phyloP scores from a whole-genome alignment of 2,113 vertebrate genomes.

The Elgaria multicarinata region DNA sequence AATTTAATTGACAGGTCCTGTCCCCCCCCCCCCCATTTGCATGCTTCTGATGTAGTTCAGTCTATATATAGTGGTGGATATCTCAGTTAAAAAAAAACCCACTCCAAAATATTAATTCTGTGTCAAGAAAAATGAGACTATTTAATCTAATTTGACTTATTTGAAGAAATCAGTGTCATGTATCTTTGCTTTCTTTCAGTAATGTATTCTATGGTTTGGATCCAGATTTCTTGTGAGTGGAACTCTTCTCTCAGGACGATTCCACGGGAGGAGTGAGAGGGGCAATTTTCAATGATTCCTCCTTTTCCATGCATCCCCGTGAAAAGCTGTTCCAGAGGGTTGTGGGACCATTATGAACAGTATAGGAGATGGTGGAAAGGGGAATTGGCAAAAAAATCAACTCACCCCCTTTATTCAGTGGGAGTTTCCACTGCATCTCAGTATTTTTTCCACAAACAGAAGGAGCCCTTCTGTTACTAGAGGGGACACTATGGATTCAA shows the following conservation, averaged over 20 bases:
- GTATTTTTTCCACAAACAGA: background rate
- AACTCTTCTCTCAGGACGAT: background rate
- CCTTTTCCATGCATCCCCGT: background rate
- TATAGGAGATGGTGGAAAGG: background rate
- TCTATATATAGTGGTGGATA: background rate
- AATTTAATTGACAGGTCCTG: background rate
- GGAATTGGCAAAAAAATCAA: background rate
- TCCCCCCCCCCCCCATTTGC: no score
- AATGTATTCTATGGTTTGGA: background rate
- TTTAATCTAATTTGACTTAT: background rate
- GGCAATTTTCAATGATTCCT: background rate
- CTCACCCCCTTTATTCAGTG: background rate
- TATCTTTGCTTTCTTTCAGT: background rate
- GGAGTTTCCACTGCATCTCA: background rate
- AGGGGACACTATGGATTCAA: background rate
- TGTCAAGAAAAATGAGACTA: background rate
- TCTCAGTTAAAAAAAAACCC: background rate
- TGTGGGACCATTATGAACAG: no score
- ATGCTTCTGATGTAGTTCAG: background rate
- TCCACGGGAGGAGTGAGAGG: background rate
- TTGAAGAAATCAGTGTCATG: background rate
- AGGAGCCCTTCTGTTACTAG: background rate
- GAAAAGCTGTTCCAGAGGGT: background rate
- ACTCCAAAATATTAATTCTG: background rate
- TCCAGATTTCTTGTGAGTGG: background rate